phyloP scores from a whole-genome alignment of 2,888 invertebrate genomes.

The Drosophila birchii region DNA sequence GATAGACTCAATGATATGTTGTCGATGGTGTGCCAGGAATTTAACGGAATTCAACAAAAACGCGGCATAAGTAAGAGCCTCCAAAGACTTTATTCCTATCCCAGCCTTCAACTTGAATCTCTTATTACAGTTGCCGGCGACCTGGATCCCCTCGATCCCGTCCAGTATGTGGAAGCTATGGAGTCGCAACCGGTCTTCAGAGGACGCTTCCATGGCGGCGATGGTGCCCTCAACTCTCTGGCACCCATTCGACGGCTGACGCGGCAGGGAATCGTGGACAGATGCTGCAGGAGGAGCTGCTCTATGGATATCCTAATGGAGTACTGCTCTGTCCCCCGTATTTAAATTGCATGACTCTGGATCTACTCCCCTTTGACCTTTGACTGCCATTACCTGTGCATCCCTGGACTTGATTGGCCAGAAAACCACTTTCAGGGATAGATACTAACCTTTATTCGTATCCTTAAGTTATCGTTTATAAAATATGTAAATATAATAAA shows the following conservation, averaged over 20 bases:
- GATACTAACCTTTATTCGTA: background rate
- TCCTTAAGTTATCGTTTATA: background rate
- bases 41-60: background rate
- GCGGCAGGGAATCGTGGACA: constrained; percentile 6
- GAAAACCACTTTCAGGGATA: background rate
- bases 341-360: background rate
- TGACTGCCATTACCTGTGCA: constrained; percentile 1
- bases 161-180: constrained; percentile 4
- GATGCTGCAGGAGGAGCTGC: constrained; percentile 7
- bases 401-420: background rate
- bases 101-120: no score
- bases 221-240: constrained; percentile 2
- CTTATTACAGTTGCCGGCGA: background rate
- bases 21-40: constrained; percentile 4
- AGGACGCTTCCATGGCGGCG: constrained; percentile 1
- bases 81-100: no score
- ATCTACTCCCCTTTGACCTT: background rate
- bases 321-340: background rate
- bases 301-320: background rate
- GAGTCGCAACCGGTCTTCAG: constrained; percentile 3
- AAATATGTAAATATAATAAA: background rate
- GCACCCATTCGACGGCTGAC: background rate
- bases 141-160: constrained; percentile 4
- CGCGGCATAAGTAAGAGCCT: background rate
- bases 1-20: constrained; percentile 6